Percentiles rank a stretch among this genome's conserved stretches.
Evolutionary conservation across 2,113 vertebrate genomes (phyloP).

Genomic region (Antechinus flavipes): DNA sequence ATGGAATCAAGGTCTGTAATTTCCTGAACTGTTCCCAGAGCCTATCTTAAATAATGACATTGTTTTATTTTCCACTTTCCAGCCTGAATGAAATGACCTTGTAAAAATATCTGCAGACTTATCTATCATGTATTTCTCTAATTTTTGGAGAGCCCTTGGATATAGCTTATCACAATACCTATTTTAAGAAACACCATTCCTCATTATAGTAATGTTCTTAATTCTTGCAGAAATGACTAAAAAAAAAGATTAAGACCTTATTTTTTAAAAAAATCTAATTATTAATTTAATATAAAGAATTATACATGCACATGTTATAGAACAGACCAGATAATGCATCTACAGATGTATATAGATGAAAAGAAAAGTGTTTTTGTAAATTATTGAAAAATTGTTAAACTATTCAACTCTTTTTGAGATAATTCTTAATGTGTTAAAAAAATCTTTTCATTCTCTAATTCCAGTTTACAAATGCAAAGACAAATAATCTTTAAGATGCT

Average conservation of each 20-base stretch:
- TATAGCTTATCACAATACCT: slow-evolving; percentile 75
- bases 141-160: slow-evolving; percentile 77
- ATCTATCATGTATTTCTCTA: slow-evolving; percentile 75
- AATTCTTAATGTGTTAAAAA: slow-evolving; percentile 62
- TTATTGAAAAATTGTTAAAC: slow-evolving; percentile 59
- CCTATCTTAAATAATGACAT: slow-evolving; percentile 86
- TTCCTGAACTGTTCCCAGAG: slow-evolving; percentile 86
- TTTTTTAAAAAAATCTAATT: slow-evolving; percentile 75
- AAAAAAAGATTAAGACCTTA: slow-evolving; percentile 63
- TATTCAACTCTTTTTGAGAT: slow-evolving; percentile 72
- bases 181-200: slow-evolving; percentile 77
- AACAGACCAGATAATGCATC: slow-evolving; percentile 64
- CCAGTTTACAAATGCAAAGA: slow-evolving; percentile 55
- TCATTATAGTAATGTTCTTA: slow-evolving; percentile 59
- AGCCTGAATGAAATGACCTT: slow-evolving; percentile 82
- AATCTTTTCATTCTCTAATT: slow-evolving; percentile 60
- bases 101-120: slow-evolving; percentile 82
- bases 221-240: slow-evolving; percentile 55
- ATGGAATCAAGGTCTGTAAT: slow-evolving; percentile 87
- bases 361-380: slow-evolving; percentile 68
- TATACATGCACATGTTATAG: slow-evolving; percentile 55
- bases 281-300: slow-evolving; percentile 76
- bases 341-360: slow-evolving; percentile 66
- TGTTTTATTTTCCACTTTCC: slow-evolving; percentile 83
- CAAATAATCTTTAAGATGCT: neutral